phyloP scores from a whole-genome alignment of 2,113 vertebrate genomes.

The Prinia subflava region DNA sequence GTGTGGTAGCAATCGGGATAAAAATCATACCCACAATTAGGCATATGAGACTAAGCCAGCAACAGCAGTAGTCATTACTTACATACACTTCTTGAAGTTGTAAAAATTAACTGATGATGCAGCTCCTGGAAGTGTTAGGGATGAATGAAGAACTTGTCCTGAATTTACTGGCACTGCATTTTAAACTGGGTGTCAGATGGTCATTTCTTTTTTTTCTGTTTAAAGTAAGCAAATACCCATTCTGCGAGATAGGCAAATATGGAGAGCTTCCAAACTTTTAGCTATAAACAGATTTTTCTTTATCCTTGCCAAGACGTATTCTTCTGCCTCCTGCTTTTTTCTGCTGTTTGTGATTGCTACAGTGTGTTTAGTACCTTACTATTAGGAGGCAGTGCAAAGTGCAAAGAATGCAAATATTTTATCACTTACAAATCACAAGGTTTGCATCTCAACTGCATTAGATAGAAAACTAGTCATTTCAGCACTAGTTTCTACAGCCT shows the following conservation, averaged over 20 bases:
- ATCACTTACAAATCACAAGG: background rate
- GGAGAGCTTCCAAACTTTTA: background rate
- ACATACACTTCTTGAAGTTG: background rate
- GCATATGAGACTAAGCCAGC: background rate
- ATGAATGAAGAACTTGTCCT: background rate
- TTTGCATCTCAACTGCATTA: background rate
- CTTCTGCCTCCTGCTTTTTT: background rate
- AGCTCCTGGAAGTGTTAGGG: background rate
- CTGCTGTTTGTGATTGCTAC: background rate
- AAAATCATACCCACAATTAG: background rate
- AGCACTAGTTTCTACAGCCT: background rate
- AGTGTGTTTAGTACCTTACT: background rate
- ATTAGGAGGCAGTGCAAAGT: constrained; percentile 38
- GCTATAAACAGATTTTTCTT: background rate
- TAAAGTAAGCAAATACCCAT: background rate
- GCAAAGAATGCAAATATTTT: constrained; percentile 64
- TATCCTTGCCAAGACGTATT: background rate
- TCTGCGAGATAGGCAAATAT: background rate
- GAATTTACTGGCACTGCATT: background rate
- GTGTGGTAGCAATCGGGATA: background rate
- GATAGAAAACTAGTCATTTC: background rate
- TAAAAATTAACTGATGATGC: background rate
- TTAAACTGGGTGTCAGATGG: background rate
- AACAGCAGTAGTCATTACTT: background rate
- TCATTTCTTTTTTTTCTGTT: background rate